Percentiles rank a stretch among this genome's conserved stretches.
Evolutionary conservation across 2,113 vertebrate genomes (phyloP).

Genomic region (Puma concolor): DNA sequence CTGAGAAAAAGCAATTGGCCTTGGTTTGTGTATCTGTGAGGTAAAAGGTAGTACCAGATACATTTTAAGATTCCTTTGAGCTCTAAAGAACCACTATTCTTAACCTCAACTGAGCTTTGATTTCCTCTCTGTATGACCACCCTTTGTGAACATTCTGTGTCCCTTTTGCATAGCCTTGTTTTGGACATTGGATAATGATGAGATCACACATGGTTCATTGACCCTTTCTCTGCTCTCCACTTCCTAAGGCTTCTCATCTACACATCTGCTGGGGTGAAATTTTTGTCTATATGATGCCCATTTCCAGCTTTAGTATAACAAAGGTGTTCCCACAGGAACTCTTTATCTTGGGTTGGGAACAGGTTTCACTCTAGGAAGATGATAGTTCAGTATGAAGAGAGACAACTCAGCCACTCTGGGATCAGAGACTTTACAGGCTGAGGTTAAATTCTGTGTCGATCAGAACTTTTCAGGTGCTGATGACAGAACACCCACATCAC

Average conservation of each 20-base stretch:
- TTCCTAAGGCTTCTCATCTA: background rate
- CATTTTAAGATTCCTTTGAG: background rate
- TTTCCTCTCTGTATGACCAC: background rate
- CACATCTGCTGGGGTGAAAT: background rate
- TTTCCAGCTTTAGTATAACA: background rate
- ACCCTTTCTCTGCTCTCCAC: background rate
- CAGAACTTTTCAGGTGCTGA: background rate
- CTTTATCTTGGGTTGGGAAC: background rate
- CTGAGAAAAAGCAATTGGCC: background rate
- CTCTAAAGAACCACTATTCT: background rate
- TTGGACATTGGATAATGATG: background rate
- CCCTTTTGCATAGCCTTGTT: background rate
- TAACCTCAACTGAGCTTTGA: background rate
- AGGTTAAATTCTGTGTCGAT: background rate
- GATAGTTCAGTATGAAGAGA: background rate
- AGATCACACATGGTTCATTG: background rate
- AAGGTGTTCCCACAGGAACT: background rate
- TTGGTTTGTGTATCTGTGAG: background rate
- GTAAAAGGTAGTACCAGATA: background rate
- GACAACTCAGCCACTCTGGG: background rate
- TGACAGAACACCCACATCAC: background rate
- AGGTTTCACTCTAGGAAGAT: background rate
- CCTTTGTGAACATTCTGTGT: background rate
- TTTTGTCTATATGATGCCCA: background rate
- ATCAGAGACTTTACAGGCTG: background rate